These are phyloP conservation scores for Prolemur simus DNA, from an alignment of 2,113 vertebrate species.

Conservation along the genomic window DNA sequence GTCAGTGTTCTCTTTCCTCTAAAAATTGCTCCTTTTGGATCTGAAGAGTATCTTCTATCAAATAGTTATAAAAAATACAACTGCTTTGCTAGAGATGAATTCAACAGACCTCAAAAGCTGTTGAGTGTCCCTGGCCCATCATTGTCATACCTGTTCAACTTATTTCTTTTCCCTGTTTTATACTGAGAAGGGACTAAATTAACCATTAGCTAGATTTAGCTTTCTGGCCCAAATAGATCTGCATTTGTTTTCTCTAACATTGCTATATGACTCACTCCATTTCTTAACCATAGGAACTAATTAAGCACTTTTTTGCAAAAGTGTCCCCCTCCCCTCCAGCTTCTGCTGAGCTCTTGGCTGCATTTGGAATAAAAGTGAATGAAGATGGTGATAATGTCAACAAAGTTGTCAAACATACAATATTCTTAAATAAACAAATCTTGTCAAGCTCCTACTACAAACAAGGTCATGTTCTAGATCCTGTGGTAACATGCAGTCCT, in stretches of 20 bases:
- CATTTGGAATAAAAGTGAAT: constrained; percentile 51
- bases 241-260: constrained; percentile 30
- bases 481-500: not conserved
- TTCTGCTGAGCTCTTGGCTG: constrained; percentile 2
- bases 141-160: not conserved
- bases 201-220: constrained; percentile 26
- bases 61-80: constrained; percentile 25
- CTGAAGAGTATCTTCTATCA: not conserved
- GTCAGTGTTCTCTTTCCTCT: not conserved
- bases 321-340: not conserved
- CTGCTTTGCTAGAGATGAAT: not conserved
- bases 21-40: not conserved
- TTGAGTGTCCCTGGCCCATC: not conserved
- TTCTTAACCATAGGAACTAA: constrained; percentile 16
- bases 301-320: not conserved
- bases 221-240: not conserved
- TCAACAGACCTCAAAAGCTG: not conserved
- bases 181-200: not conserved
- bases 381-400: constrained; percentile 25
- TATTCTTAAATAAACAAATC: not conserved
- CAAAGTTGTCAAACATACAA: not conserved
- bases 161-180: not conserved
- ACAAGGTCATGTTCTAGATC: not conserved
- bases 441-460: not conserved
- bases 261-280: not conserved